Percentiles rank a stretch among this genome's conserved stretches.
Conservation (phyloP, 2,888 invertebrate genomes). For the Argyresthia goedartella region DNA sequence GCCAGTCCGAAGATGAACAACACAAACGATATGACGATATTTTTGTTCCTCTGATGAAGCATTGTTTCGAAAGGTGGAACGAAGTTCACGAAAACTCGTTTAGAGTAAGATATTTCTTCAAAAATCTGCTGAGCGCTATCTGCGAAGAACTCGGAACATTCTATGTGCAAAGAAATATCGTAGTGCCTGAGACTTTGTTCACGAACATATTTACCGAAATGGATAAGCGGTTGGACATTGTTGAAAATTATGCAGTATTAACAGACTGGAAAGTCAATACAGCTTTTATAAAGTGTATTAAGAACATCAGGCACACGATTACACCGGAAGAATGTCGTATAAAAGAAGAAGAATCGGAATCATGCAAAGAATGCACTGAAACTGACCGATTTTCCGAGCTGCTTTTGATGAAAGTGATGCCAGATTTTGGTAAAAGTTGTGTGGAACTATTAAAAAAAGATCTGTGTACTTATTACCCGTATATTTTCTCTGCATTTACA, state of each 20-base stretch:
- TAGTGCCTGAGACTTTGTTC: slow-evolving; percentile 26
- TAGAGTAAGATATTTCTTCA: slow-evolving; percentile 18
- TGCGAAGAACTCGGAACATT: slow-evolving; percentile 2
- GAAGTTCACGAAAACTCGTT: slow-evolving; percentile 16
- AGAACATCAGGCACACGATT: neutral
- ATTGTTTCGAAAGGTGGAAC: slow-evolving; percentile 23
- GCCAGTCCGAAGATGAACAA: slow-evolving; percentile 27
- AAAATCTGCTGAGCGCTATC: slow-evolving; percentile 17
- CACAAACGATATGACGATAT: slow-evolving; percentile 26
- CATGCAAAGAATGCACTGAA: slow-evolving; percentile 11
- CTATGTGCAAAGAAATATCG: slow-evolving; percentile 17
- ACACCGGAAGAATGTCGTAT: neutral
- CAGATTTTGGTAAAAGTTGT: slow-evolving; percentile 28
- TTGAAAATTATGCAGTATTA: slow-evolving; percentile 34
- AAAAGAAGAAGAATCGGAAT: neutral
- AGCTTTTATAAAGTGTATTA: neutral
- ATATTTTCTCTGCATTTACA: slow-evolving; percentile 18
- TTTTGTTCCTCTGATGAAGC: slow-evolving; percentile 28
- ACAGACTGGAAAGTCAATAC: slow-evolving; percentile 23
- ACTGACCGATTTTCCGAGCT: slow-evolving; percentile 16
- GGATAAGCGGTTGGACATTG: slow-evolving; percentile 19
- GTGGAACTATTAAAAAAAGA: slow-evolving; percentile 32
- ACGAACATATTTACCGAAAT: slow-evolving; percentile 20
- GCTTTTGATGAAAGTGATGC: slow-evolving; percentile 18
- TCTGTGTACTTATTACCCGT: slow-evolving; percentile 26